These are phyloP conservation scores for Zophobas atratus DNA, from an alignment of 1,140 invertebrate species.

Conservation along the genomic window DNA sequence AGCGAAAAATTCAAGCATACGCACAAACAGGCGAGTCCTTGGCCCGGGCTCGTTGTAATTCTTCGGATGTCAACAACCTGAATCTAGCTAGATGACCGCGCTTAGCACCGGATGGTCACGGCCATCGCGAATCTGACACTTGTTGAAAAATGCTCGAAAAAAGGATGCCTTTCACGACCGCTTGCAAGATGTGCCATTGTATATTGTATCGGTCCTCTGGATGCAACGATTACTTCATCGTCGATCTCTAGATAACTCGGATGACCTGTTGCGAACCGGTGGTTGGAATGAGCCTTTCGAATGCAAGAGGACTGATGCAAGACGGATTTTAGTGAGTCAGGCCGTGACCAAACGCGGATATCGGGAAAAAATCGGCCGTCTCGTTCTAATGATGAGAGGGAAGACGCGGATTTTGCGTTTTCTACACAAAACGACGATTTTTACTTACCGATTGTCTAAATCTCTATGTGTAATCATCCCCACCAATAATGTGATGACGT, in stretches of 20 bases:
- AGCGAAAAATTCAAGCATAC: neutral
- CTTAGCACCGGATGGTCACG: slow-evolving; percentile 30
- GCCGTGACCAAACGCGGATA: too few species aligned
- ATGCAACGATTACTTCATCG: neutral
- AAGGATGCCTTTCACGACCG: slow-evolving; percentile 10
- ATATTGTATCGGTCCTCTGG: neutral
- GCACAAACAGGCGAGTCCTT: slow-evolving; percentile 27
- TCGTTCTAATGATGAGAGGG: too few species aligned
- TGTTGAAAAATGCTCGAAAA: neutral
- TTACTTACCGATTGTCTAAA: too few species aligned
- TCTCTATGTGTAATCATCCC: too few species aligned
- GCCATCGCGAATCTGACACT: slow-evolving; percentile 9
- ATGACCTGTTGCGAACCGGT: neutral
- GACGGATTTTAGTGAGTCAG: slow-evolving; percentile 1
- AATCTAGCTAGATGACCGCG: slow-evolving; percentile 44
- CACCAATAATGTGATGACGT: too few species aligned
- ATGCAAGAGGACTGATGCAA: neutral
- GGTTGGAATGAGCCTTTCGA: neutral
- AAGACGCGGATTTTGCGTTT: too few species aligned
- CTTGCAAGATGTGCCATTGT: slow-evolving; percentile 13
- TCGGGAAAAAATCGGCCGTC: too few species aligned
- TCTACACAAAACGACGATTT: too few species aligned
- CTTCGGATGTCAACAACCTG: slow-evolving; percentile 38
- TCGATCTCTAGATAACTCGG: neutral
- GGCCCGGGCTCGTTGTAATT: slow-evolving; percentile 32